A percentile compares a stretch with the other conserved stretches of the same genome.
phyloP scores from a whole-genome alignment of 2,888 invertebrate species.

The Esperia sulphurella region DNA sequence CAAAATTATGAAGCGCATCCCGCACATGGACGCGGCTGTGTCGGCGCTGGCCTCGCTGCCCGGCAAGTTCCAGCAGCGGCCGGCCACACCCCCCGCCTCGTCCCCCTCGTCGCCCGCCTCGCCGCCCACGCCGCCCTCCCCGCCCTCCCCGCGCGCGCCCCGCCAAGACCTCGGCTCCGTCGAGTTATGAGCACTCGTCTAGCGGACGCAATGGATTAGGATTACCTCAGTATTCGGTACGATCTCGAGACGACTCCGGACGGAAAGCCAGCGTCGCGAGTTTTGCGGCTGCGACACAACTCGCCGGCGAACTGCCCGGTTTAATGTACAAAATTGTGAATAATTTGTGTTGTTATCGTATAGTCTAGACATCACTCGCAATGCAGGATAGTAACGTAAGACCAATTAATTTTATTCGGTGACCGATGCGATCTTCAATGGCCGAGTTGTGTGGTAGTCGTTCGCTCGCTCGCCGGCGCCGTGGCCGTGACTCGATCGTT shows the following conservation, averaged over 20 bases:
- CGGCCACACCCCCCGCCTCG: constrained; percentile 80
- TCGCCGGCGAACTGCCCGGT: neutral
- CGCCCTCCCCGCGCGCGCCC: constrained; percentile 74
- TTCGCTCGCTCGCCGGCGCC: neutral
- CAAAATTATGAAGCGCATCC: constrained; percentile 93
- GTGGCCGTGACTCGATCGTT: neutral
- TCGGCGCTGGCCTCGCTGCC: constrained; percentile 79
- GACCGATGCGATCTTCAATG: too few species aligned
- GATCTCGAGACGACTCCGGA: constrained; percentile 6
- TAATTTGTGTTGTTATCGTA: neutral
- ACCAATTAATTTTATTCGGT: neutral
- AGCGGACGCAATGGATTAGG: neutral
- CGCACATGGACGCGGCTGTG: constrained; percentile 88
- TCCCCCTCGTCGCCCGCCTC: constrained; percentile 82
- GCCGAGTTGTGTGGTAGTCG: too few species aligned
- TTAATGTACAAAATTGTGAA: neutral
- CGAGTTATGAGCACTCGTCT: constrained; percentile 77
- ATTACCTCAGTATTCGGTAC: constrained; percentile 12
- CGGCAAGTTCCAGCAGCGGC: constrained; percentile 83
- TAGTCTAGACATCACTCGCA: neutral
- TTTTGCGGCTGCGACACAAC: neutral
- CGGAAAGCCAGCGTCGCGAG: neutral
- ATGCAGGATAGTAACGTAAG: neutral
- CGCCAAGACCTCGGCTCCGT: constrained; percentile 87
- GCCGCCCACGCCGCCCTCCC: constrained; percentile 82